Percentiles rank a stretch among this genome's conserved stretches.
phyloP scores from a whole-genome alignment of 23 tunicate species.

The Ascidia mentula region DNA sequence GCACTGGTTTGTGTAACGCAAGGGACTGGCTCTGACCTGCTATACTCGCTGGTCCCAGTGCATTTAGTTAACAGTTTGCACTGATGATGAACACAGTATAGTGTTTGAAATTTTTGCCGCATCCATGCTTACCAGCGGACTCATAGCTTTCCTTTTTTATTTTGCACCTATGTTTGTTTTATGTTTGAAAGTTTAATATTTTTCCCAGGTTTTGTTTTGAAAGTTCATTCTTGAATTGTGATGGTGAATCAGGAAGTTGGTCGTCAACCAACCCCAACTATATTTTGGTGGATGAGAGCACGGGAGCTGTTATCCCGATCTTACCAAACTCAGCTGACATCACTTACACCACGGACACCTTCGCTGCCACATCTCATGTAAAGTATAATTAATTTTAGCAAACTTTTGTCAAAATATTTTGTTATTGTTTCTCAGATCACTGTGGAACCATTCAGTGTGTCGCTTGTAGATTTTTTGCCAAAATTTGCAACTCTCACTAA shows the following conservation, averaged over 20 bases:
- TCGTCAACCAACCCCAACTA: slow-evolving; percentile 9
- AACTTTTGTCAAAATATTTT: neutral
- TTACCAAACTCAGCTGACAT: slow-evolving; percentile 4
- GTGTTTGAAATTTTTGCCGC: no score
- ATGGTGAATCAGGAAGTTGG: slow-evolving; percentile 39
- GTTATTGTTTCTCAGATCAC: neutral
- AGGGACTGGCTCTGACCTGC: no score
- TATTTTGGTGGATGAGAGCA: slow-evolving; percentile 12
- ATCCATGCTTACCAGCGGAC: no score
- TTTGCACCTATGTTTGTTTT: no score
- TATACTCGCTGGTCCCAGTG: no score
- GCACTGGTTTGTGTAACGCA: no score
- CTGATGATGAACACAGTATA: no score
- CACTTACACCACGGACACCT: slow-evolving; percentile 33
- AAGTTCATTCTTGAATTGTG: slow-evolving; percentile 37
- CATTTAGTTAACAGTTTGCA: no score
- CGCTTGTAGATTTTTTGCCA: neutral
- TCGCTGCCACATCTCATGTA: slow-evolving; percentile 32
- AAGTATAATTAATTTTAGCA: neutral
- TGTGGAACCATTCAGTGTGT: neutral
- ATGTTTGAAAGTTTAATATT: neutral
- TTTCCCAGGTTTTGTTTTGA: slow-evolving; percentile 40
- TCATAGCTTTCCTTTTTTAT: no score
- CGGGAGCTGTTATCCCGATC: slow-evolving; percentile 38
- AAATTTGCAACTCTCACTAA: neutral